A percentile compares a stretch with the other conserved stretches of the same genome.
phyloP scores from a whole-genome alignment of 2,797 vertebrate genomes.

The Todus mexicanus region DNA sequence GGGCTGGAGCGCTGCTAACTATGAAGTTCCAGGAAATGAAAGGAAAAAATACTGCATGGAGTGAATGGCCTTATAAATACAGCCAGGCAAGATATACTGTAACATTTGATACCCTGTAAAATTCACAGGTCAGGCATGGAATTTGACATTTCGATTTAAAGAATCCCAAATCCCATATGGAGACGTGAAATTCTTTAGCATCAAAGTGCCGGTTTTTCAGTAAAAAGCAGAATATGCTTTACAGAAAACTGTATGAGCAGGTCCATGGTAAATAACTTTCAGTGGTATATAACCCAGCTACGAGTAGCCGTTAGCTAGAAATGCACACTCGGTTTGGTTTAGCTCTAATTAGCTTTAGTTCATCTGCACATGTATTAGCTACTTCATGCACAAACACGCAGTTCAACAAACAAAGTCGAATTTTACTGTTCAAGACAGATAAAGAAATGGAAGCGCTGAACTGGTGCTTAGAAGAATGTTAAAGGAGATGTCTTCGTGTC shows the following conservation, averaged over 20 bases:
- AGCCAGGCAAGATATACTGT: not conserved
- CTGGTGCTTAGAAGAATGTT: not conserved
- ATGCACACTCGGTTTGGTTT: not conserved
- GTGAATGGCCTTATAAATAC: not conserved
- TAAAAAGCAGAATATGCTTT: not conserved
- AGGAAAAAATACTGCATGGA: not conserved
- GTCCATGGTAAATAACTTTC: not conserved
- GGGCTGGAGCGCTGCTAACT: not conserved
- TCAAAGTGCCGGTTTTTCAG: not conserved
- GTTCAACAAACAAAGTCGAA: not conserved
- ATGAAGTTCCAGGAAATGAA: not conserved
- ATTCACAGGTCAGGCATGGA: not conserved
- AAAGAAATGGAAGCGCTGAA: not conserved
- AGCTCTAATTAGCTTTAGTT: constrained; percentile 14
- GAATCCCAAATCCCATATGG: not conserved
- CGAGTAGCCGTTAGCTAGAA: not conserved
- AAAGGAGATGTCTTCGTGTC: not conserved
- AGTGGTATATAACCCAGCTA: not conserved
- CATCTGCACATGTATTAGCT: constrained; percentile 11
- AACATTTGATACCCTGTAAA: not conserved
- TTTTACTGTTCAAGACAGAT: not conserved
- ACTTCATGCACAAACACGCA: constrained; percentile 29
- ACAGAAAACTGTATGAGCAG: not conserved
- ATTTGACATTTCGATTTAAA: not conserved
- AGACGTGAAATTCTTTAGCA: not conserved